Conservation (phyloP, 1,140 invertebrate species). For the Centruroides sculpturatus region DNA sequence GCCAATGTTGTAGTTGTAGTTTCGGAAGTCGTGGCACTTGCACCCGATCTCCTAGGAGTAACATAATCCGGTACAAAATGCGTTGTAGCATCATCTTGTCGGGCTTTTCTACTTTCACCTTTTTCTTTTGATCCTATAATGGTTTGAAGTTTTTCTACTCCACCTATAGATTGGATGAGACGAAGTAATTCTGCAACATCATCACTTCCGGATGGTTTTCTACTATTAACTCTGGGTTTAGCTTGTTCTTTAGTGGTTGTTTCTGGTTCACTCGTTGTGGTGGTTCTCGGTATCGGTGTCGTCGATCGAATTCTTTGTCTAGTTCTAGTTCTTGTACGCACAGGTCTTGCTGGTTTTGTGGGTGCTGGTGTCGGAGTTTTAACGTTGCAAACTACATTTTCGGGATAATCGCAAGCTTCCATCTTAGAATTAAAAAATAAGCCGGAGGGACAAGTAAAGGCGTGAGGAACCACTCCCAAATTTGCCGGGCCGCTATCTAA, state of each 20-base stretch:
- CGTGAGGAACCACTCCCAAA: constrained; percentile 75
- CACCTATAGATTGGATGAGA: constrained; percentile 13
- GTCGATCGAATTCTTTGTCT: neutral
- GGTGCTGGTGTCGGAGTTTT: constrained; percentile 2
- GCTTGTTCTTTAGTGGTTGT: neutral
- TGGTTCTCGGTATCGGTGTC: constrained; percentile 6
- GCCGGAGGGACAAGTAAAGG: constrained; percentile 82
- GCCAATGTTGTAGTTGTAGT: neutral
- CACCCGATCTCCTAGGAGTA: constrained; percentile 5
- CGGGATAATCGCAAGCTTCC: constrained; percentile 79
- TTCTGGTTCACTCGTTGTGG: constrained; percentile 1
- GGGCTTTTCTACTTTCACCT: neutral
- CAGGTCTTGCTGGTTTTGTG: constrained; percentile 1
- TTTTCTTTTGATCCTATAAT: constrained; percentile 8
- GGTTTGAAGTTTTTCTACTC: constrained; percentile 12
- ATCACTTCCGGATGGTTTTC: neutral
- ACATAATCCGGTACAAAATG: constrained; percentile 4
- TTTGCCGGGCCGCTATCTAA: constrained; percentile 74
- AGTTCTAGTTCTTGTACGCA: constrained; percentile 2
- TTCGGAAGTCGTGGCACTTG: neutral
- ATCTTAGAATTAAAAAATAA: constrained; percentile 79
- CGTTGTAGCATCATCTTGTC: neutral
- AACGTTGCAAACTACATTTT: constrained; percentile 61
- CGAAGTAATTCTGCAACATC: constrained; percentile 11
- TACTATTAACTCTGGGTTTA: neutral